Evolutionary conservation across 2,888 invertebrate species (phyloP), one percentile per base, ranked within the genome.

Genomic region (Nycteola revayana): DNA sequence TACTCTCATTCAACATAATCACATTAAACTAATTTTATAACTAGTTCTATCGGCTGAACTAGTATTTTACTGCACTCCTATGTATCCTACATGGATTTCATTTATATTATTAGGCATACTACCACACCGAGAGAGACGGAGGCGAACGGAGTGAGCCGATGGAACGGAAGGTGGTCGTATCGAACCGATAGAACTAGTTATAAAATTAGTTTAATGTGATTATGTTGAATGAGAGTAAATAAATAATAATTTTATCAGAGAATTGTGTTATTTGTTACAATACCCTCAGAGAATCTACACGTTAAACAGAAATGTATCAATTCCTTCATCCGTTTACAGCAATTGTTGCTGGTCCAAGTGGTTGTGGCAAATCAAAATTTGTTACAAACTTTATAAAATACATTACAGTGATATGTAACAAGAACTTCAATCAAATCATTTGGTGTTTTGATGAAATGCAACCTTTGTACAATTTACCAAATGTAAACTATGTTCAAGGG

Each of bases 331-430:
- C 42, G 3, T 43, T 47, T 9, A 50, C 58, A 23, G 34, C 49
- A 1, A 57, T 53, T 28, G 47, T 56, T 7, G 51, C 48, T 1
- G 49, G 49, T n/a, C 46, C 53, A 9, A 58, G 51, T 50, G 47
- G 54, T n/a, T 54, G 53, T 49, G 55, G 57, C 8, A 61, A 50
- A 42, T 42, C 46, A 7, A 39, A 39, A n/a, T 48, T 46, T 35
- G 48, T 49, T 0, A 32, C 33, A n/a, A n/a, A n/a, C n/a, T n/a
- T n/a, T n/a, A n/a, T n/a, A n/a, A n/a, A n/a, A 28, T 10, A 36
- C 25, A 7, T 30, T 0, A 32, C 25, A 22, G 7, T 36, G 3
- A 28, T 50, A 5, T 42, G 53, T 25, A 31, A 8, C 9, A 27
- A 1, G 0, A 3, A 9, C 9, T 42, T 36, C 24, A 7, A 2